Conservation (phyloP, 1,140 invertebrate species). For the Macrobrachium nipponense region DNA sequence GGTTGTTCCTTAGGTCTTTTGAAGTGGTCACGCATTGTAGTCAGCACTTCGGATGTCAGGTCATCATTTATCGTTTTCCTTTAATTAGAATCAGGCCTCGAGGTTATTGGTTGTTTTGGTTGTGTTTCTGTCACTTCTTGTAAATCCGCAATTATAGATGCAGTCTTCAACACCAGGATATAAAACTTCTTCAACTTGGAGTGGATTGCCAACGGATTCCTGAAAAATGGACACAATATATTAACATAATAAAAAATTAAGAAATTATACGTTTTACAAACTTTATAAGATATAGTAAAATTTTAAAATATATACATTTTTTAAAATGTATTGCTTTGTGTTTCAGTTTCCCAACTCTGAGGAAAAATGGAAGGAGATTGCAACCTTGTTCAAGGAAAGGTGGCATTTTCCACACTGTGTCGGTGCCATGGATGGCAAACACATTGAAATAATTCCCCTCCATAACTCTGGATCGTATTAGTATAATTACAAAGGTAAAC, state of each 20-base stretch:
- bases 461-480: constrained; percentile 31
- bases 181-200: constrained; percentile 15
- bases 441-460: constrained; percentile 10
- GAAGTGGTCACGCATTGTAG: constrained; percentile 33
- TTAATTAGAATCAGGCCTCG: constrained; percentile 39
- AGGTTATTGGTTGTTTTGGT: constrained; percentile 44
- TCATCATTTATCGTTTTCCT: constrained; percentile 31
- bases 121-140: constrained; percentile 37
- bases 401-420: constrained; percentile 25
- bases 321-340: background rate
- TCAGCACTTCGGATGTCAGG: constrained; percentile 37
- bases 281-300: no score
- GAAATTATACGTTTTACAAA: constrained; percentile 24
- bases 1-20: constrained; percentile 43
- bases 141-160: constrained; percentile 35
- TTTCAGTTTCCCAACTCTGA: constrained; percentile 39
- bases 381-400: constrained; percentile 26
- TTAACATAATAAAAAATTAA: constrained; percentile 29
- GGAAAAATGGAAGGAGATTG: constrained; percentile 31
- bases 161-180: constrained; percentile 35
- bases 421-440: constrained; percentile 37
- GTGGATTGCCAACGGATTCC: constrained; percentile 25
- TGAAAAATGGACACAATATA: constrained; percentile 32
- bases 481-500: constrained; percentile 25
- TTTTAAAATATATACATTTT: constrained; percentile 1